phyloP scores from a whole-genome alignment of 2,113 vertebrate genomes.

The Clarias macrocephalus region DNA sequence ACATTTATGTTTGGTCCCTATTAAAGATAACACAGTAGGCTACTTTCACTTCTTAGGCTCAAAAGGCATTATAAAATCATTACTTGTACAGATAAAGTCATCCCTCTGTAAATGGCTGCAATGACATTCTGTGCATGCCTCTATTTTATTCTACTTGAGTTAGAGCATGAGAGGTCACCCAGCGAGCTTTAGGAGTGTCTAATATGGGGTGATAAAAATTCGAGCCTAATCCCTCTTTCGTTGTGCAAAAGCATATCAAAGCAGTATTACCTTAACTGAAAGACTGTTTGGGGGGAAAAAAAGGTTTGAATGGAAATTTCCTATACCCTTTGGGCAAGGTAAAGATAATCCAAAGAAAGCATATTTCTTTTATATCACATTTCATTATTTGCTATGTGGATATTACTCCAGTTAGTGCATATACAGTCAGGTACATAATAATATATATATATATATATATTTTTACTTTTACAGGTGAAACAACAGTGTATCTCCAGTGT shows the following conservation, averaged over 20 bases:
- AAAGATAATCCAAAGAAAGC: neutral
- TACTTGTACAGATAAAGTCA: neutral
- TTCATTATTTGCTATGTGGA: neutral
- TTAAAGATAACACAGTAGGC: neutral
- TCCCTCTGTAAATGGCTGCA: neutral
- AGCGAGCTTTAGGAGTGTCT: constrained; percentile 19
- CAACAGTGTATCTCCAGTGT: too few species aligned
- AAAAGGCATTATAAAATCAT: neutral
- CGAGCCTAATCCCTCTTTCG: neutral
- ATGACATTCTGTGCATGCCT: neutral
- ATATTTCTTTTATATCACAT: neutral
- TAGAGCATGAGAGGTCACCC: neutral
- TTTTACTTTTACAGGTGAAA: too few species aligned
- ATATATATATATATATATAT: too few species aligned
- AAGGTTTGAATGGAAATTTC: neutral
- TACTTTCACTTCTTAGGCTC: neutral
- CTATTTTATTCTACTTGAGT: neutral
- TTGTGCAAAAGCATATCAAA: neutral
- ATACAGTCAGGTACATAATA: too few species aligned
- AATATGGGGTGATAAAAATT: neutral
- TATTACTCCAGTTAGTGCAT: neutral
- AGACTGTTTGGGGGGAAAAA: neutral
- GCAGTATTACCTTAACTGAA: constrained; percentile 14
- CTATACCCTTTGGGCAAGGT: neutral
- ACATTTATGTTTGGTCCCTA: neutral